Conservation (phyloP, 2,888 invertebrate genomes). For the Seira musarum region DNA sequence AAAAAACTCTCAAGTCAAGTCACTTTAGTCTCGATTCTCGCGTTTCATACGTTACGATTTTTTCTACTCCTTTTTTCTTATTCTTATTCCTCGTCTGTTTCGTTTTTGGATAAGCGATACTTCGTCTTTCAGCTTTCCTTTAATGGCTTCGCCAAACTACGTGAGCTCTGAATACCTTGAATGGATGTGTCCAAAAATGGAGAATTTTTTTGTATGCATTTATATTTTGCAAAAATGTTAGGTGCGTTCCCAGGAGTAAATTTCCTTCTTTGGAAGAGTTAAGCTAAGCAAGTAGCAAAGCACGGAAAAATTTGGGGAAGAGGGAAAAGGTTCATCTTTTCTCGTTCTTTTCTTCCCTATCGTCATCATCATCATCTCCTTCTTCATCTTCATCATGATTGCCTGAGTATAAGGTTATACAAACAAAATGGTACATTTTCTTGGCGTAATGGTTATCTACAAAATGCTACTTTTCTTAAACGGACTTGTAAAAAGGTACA, state of each 20-base stretch:
- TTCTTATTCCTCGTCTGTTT: conserved; percentile 7
- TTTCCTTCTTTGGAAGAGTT: too few species aligned
- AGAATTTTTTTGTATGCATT: not conserved
- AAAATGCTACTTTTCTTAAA: too few species aligned
- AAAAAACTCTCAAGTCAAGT: conserved; percentile 9
- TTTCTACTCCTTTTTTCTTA: not conserved
- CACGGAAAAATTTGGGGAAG: not conserved
- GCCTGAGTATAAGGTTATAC: too few species aligned
- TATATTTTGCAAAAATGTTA: not conserved
- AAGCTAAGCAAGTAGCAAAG: too few species aligned
- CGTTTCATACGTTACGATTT: conserved; percentile 9
- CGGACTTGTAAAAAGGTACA: too few species aligned
- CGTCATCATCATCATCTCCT: too few species aligned
- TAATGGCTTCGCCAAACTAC: conserved; percentile 54
- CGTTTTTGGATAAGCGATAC: conserved; percentile 50
- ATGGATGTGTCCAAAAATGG: not conserved
- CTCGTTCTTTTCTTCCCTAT: not conserved
- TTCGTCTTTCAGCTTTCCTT: conserved; percentile 16
- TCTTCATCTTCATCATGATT: too few species aligned
- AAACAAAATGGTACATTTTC: too few species aligned
- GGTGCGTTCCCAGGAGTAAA: not conserved
- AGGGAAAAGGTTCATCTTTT: conserved; percentile 39
- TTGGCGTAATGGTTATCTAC: too few species aligned
- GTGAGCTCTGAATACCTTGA: conserved; percentile 43
- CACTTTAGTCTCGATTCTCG: not conserved